A percentile compares a stretch with the other conserved stretches of the same genome.
phyloP scores from a whole-genome alignment of 2,797 vertebrate species.

The Pangasius larnaudii region DNA sequence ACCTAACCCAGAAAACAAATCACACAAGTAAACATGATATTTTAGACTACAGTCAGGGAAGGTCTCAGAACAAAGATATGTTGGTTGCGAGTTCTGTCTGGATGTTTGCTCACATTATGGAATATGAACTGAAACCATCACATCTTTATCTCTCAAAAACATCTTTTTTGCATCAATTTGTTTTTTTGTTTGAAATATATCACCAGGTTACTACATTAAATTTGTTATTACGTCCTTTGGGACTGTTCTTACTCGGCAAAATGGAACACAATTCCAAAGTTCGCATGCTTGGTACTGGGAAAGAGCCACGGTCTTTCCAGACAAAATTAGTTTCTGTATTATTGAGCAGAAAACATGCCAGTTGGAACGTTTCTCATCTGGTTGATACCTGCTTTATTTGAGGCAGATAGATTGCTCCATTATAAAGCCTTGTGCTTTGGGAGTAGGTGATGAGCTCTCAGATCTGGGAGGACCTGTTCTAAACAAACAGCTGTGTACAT shows the following conservation, averaged over 20 bases:
- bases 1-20: background rate
- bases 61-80: background rate
- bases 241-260: background rate
- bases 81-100: background rate
- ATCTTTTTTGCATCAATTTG: background rate
- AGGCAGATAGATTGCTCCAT: conserved; percentile 28
- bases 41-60: background rate
- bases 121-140: background rate
- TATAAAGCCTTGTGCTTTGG: conserved; percentile 28
- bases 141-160: background rate
- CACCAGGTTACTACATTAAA: background rate
- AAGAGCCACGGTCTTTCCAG: background rate
- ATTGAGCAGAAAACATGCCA: conserved; percentile 7
- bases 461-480: conserved; percentile 8
- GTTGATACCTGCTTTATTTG: conserved; percentile 3
- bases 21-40: background rate
- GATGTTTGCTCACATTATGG: background rate
- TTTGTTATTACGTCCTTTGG: background rate
- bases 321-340: conserved; percentile 6
- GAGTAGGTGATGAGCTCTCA: conserved; percentile 24
- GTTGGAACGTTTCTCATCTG: conserved; percentile 2
- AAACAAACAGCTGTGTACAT: conserved; percentile 19
- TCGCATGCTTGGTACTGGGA: background rate
- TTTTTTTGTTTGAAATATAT: background rate
- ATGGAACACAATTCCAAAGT: background rate